A percentile compares a stretch with the other conserved stretches of the same genome.
Evolutionary conservation across 2,888 invertebrate species (phyloP).

Genomic region (Linnaemya vulpina): DNA sequence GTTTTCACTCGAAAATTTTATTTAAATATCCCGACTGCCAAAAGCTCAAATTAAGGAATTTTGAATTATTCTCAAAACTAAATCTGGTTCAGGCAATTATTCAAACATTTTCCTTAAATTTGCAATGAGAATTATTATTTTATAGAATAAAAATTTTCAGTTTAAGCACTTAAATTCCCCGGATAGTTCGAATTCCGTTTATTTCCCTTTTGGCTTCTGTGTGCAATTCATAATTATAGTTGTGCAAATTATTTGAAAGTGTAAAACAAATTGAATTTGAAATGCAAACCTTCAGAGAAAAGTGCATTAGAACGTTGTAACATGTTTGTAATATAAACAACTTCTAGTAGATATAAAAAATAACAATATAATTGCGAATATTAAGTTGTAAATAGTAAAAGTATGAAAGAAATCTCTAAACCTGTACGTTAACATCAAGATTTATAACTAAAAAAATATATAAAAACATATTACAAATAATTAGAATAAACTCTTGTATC

Average conservation of each 20-base stretch:
- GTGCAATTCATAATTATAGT: conserved; percentile 49
- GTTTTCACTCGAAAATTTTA: neutral
- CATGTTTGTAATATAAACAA: conserved; percentile 37
- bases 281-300: conserved; percentile 41
- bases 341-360: conserved; percentile 13
- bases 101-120: too few species aligned
- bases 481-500: conserved; percentile 48
- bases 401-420: conserved; percentile 14
- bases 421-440: conserved; percentile 47
- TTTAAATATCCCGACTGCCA: too few species aligned
- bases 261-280: conserved; percentile 31
- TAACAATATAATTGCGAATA: conserved; percentile 8
- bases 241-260: conserved; percentile 51
- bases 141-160: too few species aligned
- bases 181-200: neutral
- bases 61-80: too few species aligned
- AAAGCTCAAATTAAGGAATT: too few species aligned
- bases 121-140: too few species aligned
- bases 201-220: conserved; percentile 9
- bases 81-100: too few species aligned
- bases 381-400: conserved; percentile 45
- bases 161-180: too few species aligned
- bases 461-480: conserved; percentile 45
- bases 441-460: conserved; percentile 56
- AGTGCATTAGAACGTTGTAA: conserved; percentile 66